Conservation (phyloP, 2,888 invertebrate species). For the Aproaerema taeniolella region DNA sequence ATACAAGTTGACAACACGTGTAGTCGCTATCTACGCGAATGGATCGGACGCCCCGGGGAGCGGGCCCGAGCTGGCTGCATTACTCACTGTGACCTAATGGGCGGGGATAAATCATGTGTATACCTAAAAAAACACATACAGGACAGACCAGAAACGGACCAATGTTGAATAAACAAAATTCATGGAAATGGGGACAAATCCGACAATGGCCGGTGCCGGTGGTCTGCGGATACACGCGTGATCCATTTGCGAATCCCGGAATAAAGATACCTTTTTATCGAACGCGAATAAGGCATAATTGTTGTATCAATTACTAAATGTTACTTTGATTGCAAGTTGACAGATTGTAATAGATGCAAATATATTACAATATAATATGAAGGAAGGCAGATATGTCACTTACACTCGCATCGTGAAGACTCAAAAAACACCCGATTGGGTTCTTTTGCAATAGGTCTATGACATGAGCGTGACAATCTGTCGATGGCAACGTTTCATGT, state of each 20-base stretch:
- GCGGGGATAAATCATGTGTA: constrained; percentile 69
- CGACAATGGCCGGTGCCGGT: constrained; percentile 58
- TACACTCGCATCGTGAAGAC: too few relatives aligned
- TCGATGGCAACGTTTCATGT: too few relatives aligned
- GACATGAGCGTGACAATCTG: too few relatives aligned
- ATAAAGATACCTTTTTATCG: constrained; percentile 11
- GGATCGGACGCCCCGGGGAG: constrained; percentile 69
- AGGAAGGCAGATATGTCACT: too few relatives aligned
- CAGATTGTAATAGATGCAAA: too few relatives aligned
- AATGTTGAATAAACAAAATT: constrained; percentile 72
- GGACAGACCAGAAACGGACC: constrained; percentile 54
- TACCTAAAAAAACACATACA: constrained; percentile 58
- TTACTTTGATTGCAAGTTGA: too few relatives aligned
- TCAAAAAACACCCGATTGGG: too few relatives aligned
- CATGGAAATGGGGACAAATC: constrained; percentile 73
- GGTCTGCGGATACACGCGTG: constrained; percentile 45
- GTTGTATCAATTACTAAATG: constrained; percentile 10
- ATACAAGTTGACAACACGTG: constrained; percentile 76
- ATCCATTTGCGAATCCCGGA: constrained; percentile 42
- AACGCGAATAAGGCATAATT: constrained; percentile 1
- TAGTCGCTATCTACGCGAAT: constrained; percentile 64
- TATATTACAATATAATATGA: too few relatives aligned
- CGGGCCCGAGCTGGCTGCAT: constrained; percentile 50
- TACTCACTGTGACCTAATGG: constrained; percentile 74
- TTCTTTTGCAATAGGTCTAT: too few relatives aligned